Conservation (phyloP, 2,797 vertebrate genomes). For the Lagorchestes hirsutus region DNA sequence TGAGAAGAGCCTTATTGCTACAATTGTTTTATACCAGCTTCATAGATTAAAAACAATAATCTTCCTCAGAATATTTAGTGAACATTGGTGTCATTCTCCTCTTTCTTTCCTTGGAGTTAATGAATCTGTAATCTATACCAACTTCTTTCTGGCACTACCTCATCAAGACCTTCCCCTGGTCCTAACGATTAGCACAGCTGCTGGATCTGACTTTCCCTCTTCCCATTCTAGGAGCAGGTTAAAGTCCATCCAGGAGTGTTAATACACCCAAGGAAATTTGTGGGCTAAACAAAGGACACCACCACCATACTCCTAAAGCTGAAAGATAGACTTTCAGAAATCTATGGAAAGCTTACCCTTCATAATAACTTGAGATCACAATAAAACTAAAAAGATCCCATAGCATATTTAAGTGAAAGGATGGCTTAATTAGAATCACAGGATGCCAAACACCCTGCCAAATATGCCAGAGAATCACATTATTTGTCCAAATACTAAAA, state of each 20-base stretch:
- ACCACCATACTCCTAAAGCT: not conserved
- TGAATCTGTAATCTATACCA: not conserved
- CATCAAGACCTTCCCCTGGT: not conserved
- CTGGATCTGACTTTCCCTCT: not conserved
- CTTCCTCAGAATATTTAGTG: not conserved
- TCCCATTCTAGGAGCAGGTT: not conserved
- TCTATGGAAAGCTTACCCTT: not conserved
- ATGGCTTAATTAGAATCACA: not conserved
- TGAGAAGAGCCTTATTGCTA: not conserved
- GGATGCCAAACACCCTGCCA: not conserved
- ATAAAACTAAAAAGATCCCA: not conserved
- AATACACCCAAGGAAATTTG: not conserved
- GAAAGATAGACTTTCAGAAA: not conserved
- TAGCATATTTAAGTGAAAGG: not conserved
- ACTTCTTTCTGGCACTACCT: not conserved
- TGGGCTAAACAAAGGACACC: not conserved
- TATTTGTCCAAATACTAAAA: not conserved
- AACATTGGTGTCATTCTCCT: not conserved
- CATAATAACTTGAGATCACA: not conserved
- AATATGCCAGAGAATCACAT: not conserved
- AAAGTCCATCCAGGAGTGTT: not conserved
- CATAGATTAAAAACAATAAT: no score
- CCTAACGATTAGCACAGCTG: not conserved
- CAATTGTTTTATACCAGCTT: not conserved
- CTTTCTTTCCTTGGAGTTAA: not conserved